A percentile compares a stretch with the other conserved stretches of the same genome.
Conservation (phyloP, 2,113 vertebrate species). For the Felis catus region F.catus_Fca126_mat1.0 CM031412.1:26249001-26249500, state of each 20-base stretch:
- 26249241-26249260: neutral
- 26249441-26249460: conserved; percentile 8
- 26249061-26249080: neutral
- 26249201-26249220: neutral
- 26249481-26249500: neutral
- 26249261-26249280: neutral
- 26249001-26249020: neutral
- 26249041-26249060: neutral
- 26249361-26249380: neutral
- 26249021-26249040: neutral
- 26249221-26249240: neutral
- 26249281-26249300: neutral
- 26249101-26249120: neutral
- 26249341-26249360: neutral
- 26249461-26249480: conserved; percentile 37
- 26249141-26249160: conserved; percentile 27
- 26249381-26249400: neutral
- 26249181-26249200: neutral
- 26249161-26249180: neutral
- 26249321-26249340: neutral
- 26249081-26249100: neutral
- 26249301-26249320: neutral
- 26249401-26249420: neutral
- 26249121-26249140: conserved; percentile 15
- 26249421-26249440: neutral